Evolutionary conservation across 2,888 invertebrate species (phyloP).

Genomic region (Galeruca laticollis): DNA sequence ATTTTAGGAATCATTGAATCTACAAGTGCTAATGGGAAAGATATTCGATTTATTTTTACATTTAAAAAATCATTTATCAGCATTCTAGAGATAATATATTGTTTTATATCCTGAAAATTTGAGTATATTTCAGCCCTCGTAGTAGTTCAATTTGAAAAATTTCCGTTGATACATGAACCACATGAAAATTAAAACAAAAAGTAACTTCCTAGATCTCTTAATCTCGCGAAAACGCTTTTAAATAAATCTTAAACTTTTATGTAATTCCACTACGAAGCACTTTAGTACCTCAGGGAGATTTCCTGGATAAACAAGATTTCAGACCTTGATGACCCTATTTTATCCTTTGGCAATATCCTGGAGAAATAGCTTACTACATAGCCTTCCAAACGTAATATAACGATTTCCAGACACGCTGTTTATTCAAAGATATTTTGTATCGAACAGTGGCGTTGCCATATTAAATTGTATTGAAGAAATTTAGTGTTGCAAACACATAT

Average conservation of each 20-base stretch:
- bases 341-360: constrained; percentile 30
- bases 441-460: constrained; percentile 19
- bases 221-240: not conserved
- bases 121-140: too few species aligned
- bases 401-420: constrained; percentile 29
- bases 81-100: too few species aligned
- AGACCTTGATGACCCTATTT: constrained; percentile 31
- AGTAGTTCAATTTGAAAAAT: too few species aligned
- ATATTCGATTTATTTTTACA: too few species aligned
- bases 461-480: too few species aligned
- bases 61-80: too few species aligned
- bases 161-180: not conserved
- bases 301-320: constrained; percentile 39
- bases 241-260: not conserved
- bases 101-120: too few species aligned
- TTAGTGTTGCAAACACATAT: too few species aligned
- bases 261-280: constrained; percentile 8
- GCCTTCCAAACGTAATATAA: constrained; percentile 41
- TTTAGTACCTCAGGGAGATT: constrained; percentile 23
- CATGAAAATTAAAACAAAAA: not conserved
- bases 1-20: too few species aligned
- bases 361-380: constrained; percentile 35
- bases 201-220: not conserved
- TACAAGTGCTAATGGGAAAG: too few species aligned
- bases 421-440: constrained; percentile 25